Evolutionary conservation across 2,113 vertebrate species (phyloP), one percentile per base, ranked within the genome.

Genomic region (Penelope pileata): DNA sequence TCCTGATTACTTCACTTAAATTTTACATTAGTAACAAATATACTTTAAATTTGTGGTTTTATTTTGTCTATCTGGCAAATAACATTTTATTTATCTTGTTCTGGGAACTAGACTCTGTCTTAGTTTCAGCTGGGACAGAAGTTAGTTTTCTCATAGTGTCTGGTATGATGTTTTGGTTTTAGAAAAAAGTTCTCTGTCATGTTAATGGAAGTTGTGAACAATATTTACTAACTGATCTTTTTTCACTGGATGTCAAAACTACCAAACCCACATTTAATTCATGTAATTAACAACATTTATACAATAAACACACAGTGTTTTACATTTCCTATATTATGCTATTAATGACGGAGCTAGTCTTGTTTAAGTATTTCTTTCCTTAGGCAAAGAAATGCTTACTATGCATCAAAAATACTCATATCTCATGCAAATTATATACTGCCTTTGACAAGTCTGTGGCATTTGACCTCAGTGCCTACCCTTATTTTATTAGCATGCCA

Each of bases 231-330:
- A 24, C 11, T 45, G n/a, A 1, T 45, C 3, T 36, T 64, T 51
- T 77, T 48, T 15, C 24, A 40, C 5, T 58, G 21, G 24, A 69
- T 67, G n/a, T 59, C 22, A 30, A 67, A 90, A 24, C 3, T 5
- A 27, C 4, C 40, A 45, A 7, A 64, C 42, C 26, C 67, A 75
- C 13, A 68, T 63, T 56, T 32, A 72, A 79, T 7, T 14, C 38
- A 29, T 23, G 18, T 18, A 42, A 10, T 36, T 83, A 58, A 36
- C 2, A 69, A 34, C 5, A 26, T 8, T 11, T 40, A 3, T 48
- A n/a, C 12, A 23, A 4, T 43, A 50, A 54, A 2, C 12, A 47
- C 2, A n/a, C 0, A 4, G 7, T 32, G 32, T 23, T 75, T 18
- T 22, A 67, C 18, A 59, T 18, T 7, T 86, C 22, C 17, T 38